phyloP scores from a whole-genome alignment of 1,140 invertebrate genomes.

The Kradibia gibbosae region DNA sequence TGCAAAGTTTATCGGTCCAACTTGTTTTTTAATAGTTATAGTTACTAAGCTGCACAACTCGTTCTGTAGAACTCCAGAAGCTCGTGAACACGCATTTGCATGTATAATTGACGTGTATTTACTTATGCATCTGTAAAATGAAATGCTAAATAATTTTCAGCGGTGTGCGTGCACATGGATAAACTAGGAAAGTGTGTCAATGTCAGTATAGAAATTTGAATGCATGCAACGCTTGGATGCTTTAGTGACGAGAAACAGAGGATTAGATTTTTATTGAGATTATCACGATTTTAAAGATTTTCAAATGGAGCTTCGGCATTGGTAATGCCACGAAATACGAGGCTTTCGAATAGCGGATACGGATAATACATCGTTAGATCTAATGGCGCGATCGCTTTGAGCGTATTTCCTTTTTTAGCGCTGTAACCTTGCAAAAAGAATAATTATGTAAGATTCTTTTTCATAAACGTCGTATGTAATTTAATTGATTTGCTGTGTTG shows the following conservation, averaged over 20 bases:
- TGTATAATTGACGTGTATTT: neutral
- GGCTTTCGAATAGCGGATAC: neutral
- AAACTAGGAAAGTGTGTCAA: constrained; percentile 28
- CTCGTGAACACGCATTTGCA: too few species aligned
- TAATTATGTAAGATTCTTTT: constrained; percentile 12
- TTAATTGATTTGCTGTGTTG: neutral
- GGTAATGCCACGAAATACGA: neutral
- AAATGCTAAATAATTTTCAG: neutral
- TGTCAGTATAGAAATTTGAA: constrained; percentile 30
- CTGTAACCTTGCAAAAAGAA: neutral
- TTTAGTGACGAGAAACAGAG: neutral
- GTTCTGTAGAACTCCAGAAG: neutral
- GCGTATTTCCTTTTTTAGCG: neutral
- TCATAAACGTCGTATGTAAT: neutral
- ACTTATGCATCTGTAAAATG: neutral
- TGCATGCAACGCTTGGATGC: constrained; percentile 6
- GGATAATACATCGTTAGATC: neutral
- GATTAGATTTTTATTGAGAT: constrained; percentile 11
- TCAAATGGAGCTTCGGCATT: neutral
- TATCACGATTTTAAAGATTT: neutral
- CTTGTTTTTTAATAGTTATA: neutral
- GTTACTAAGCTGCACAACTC: neutral
- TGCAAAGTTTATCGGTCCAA: neutral
- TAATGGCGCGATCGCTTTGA: neutral
- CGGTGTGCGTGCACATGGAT: neutral